Evolutionary conservation across 2,888 invertebrate genomes (phyloP).

Genomic region (Amiota mariae): DNA sequence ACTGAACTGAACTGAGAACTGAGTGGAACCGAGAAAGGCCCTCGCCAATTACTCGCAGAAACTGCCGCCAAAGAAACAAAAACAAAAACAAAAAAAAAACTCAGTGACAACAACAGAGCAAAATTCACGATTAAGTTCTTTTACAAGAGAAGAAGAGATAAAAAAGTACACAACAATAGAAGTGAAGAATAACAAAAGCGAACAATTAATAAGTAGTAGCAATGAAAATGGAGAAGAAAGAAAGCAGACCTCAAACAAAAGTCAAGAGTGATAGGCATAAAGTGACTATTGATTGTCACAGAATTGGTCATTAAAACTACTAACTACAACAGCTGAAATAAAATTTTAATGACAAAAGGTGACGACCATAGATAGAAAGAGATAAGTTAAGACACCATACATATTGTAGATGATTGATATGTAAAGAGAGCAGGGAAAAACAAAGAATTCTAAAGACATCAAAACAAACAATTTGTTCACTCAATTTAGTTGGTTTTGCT

Average conservation of each 20-base stretch:
- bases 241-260: not conserved
- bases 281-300: conserved; percentile 63
- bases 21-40: conserved; percentile 42
- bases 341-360: too few species aligned
- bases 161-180: conserved; percentile 29
- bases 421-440: not conserved
- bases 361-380: too few species aligned
- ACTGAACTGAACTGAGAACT: conserved; percentile 5
- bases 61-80: conserved; percentile 48
- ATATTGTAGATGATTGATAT: not conserved
- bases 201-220: conserved; percentile 39
- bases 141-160: conserved; percentile 25
- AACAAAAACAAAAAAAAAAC: conserved; percentile 58
- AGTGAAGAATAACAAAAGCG: conserved; percentile 27
- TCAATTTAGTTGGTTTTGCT: too few species aligned
- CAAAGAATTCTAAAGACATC: not conserved
- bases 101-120: conserved; percentile 47
- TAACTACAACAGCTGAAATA: too few species aligned
- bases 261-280: conserved; percentile 35
- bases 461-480: too few species aligned
- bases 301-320: conserved; percentile 39
- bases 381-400: not conserved
- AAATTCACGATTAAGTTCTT: conserved; percentile 4
- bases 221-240: conserved; percentile 34
- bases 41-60: conserved; percentile 42